Conservation (phyloP, 1,140 invertebrate genomes). For the Drosophila nikananu region DNA sequence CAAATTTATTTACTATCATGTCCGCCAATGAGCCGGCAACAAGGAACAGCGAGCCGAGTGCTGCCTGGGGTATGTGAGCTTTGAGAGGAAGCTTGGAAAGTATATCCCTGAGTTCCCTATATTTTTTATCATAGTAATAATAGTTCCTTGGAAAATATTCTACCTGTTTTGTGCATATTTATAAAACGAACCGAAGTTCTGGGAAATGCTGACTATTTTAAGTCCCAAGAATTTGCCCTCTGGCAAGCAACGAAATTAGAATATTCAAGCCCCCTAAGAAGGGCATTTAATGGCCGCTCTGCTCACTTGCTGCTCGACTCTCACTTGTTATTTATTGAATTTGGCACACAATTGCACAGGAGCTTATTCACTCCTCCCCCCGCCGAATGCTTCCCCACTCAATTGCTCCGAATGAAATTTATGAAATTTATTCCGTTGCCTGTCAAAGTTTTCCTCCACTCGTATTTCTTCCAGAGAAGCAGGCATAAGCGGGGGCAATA, state of each 20-base stretch:
- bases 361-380: conserved; percentile 14
- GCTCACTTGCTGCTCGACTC: neutral
- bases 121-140: neutral
- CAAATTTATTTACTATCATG: conserved; percentile 65
- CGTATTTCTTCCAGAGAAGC: conserved; percentile 10
- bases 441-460: conserved; percentile 33
- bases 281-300: conserved; percentile 4
- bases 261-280: neutral
- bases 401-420: conserved; percentile 41
- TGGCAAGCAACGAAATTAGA: neutral
- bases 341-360: conserved; percentile 46
- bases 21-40: conserved; percentile 24
- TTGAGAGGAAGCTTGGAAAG: neutral
- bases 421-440: conserved; percentile 42
- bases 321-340: conserved; percentile 56
- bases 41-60: neutral
- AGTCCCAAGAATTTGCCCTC: neutral
- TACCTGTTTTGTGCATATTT: neutral
- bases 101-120: no score
- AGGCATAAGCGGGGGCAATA: no score
- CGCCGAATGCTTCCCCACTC: conserved; percentile 23
- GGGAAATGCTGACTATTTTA: neutral
- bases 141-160: neutral
- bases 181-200: neutral
- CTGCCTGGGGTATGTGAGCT: neutral